phyloP scores from a whole-genome alignment of 2,888 invertebrate species.

The Leptinotarsa rubiginosa region DNA sequence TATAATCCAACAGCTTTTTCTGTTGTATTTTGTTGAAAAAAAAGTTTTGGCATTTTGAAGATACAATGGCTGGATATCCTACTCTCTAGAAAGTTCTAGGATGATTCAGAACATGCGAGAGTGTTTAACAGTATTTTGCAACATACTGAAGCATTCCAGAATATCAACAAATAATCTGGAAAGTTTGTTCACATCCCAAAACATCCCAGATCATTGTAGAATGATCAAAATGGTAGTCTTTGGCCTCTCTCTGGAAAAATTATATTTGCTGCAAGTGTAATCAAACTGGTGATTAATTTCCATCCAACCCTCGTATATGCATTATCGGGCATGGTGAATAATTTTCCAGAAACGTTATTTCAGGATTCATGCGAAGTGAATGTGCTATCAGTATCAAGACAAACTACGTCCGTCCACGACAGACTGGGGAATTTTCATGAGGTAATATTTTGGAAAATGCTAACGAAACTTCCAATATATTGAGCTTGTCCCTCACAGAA shows the following conservation, averaged over 20 bases:
- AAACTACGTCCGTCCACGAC: neutral
- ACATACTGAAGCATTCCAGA: too few relatives aligned
- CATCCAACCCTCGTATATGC: neutral
- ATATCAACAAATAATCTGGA: too few relatives aligned
- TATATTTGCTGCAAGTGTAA: too few relatives aligned
- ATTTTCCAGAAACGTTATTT: neutral
- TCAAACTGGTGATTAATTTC: neutral
- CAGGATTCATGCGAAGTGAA: neutral
- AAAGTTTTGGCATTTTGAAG: too few relatives aligned
- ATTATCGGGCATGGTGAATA: neutral
- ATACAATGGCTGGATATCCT: too few relatives aligned
- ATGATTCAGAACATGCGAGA: too few relatives aligned
- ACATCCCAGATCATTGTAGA: neutral
- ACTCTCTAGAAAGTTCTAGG: too few relatives aligned
- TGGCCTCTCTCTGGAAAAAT: too few relatives aligned
- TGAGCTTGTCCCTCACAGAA: neutral
- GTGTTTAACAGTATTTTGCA: too few relatives aligned
- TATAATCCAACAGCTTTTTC: too few relatives aligned
- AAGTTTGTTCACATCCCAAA: neutral
- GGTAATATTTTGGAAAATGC: constrained; percentile 3
- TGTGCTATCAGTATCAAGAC: neutral
- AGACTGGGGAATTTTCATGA: neutral
- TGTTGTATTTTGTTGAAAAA: too few relatives aligned
- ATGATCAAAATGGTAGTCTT: too few relatives aligned
- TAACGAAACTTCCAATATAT: constrained; percentile 5